Evolutionary conservation across 2,797 vertebrate species (phyloP).

Genomic region (Alauda arvensis): DNA sequence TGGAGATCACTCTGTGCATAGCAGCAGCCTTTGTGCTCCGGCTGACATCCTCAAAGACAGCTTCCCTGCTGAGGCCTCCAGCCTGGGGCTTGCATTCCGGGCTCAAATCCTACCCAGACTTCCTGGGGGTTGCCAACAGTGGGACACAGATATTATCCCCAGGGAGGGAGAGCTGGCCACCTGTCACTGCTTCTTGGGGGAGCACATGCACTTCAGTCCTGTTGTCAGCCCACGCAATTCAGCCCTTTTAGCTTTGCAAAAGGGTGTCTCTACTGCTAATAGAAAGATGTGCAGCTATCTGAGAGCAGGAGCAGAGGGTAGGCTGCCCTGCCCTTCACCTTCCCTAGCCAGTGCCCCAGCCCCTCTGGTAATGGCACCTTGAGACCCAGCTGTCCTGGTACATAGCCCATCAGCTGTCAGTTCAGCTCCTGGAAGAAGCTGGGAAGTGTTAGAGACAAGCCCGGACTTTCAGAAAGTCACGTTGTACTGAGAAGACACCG

Average conservation of each 20-base stretch:
- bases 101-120: neutral
- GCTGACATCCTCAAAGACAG: neutral
- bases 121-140: neutral
- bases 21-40: neutral
- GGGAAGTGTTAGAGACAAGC: neutral
- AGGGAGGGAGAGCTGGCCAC: neutral
- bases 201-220: neutral
- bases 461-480: neutral
- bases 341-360: neutral
- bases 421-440: neutral
- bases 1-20: neutral
- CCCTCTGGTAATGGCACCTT: neutral
- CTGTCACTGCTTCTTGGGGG: neutral
- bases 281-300: neutral
- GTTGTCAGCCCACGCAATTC: neutral
- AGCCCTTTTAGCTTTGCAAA: neutral
- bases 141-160: rapidly evolving
- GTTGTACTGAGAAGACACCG: neutral
- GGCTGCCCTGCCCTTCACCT: neutral
- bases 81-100: neutral
- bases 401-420: neutral
- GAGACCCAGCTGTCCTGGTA: neutral
- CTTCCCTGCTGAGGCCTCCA: neutral
- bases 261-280: neutral
- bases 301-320: neutral